Conservation (phyloP, 2,113 vertebrate species). For the Engystomops pustulosus region DNA sequence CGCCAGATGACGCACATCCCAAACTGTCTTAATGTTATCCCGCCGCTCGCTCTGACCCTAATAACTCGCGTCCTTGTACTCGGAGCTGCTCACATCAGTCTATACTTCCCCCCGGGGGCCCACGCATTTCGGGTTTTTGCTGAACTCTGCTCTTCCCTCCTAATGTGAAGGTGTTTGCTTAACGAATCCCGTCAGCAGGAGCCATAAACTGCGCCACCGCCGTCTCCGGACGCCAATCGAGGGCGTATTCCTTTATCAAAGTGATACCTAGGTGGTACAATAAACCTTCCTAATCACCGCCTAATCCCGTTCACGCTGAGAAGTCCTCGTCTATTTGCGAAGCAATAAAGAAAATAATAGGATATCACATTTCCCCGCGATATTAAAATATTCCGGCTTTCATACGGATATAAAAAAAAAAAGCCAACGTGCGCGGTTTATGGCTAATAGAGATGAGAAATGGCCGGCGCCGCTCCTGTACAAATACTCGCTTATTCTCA, state of each 20-base stretch:
- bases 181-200: constrained; percentile 2
- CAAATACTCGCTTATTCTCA: constrained; percentile 25
- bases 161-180: not conserved
- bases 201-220: not conserved
- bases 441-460: constrained; percentile 43
- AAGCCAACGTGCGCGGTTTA: constrained; percentile 25
- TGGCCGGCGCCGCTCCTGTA: constrained; percentile 12
- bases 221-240: constrained; percentile 17
- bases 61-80: not conserved
- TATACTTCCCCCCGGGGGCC: not conserved
- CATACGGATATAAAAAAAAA: constrained; percentile 26
- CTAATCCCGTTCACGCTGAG: not conserved
- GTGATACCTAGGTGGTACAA: not conserved
- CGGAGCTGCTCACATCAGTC: constrained; percentile 10
- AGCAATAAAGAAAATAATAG: constrained; percentile 52
- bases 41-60: constrained; percentile 14
- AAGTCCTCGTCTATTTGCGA: constrained; percentile 14
- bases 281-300: constrained; percentile 25
- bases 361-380: constrained; percentile 17
- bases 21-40: not conserved
- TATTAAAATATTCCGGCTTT: constrained; percentile 35
- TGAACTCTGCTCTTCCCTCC: not conserved
- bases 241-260: constrained; percentile 3
- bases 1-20: not conserved
- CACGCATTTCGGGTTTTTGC: not conserved